Conservation (phyloP, 2,888 invertebrate genomes). For the Heliconius ethilla region DNA sequence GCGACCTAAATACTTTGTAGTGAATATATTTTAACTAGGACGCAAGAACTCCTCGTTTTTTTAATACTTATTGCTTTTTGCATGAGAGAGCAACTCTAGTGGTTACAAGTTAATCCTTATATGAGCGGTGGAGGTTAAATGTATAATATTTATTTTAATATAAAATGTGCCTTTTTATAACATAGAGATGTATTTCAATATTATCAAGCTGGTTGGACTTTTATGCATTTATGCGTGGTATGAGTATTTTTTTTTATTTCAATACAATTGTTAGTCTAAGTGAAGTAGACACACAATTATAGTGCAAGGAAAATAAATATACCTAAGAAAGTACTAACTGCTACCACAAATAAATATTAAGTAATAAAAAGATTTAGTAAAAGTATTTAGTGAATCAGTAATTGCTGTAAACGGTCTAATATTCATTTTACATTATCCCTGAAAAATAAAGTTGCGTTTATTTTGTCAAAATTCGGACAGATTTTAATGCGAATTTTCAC, state of each 20-base stretch:
- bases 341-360: too few relatives aligned
- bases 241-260: neutral
- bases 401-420: too few relatives aligned
- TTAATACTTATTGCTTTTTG: slow-evolving; percentile 15
- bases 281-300: neutral
- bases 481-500: too few relatives aligned
- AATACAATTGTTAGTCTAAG: neutral
- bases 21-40: slow-evolving; percentile 31
- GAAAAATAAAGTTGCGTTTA: too few relatives aligned
- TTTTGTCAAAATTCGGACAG: too few relatives aligned
- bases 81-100: slow-evolving; percentile 23
- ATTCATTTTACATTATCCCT: too few relatives aligned
- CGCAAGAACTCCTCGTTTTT: slow-evolving; percentile 30
- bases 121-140: slow-evolving; percentile 6
- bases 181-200: neutral
- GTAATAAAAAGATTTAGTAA: too few relatives aligned
- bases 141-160: slow-evolving; percentile 20
- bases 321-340: neutral
- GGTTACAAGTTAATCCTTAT: slow-evolving; percentile 28
- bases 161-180: slow-evolving; percentile 6
- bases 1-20: slow-evolving; percentile 32
- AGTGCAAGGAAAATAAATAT: neutral
- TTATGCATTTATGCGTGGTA: neutral
- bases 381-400: too few relatives aligned
- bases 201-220: neutral